A percentile compares a stretch with the other conserved stretches of the same genome.
Evolutionary conservation across 1,140 invertebrate genomes (phyloP).

Genomic region (Eriosoma lanigerum): DNA sequence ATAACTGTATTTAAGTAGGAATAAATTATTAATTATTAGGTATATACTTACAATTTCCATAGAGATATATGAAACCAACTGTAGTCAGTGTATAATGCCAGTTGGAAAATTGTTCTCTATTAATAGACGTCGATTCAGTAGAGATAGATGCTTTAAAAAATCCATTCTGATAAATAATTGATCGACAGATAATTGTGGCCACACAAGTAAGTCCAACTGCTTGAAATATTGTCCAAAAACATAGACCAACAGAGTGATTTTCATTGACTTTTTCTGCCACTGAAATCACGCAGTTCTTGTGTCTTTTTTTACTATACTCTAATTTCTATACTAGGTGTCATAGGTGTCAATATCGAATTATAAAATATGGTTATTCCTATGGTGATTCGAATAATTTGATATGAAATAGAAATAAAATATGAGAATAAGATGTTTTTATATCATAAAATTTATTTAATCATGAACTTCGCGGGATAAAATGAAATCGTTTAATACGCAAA

Average conservation of each 20-base stretch:
- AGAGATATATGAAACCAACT: slow-evolving; percentile 33
- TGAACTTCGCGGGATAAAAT: too few relatives aligned
- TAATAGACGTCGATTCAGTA: not conserved
- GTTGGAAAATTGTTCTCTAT: slow-evolving; percentile 14
- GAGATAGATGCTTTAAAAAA: not conserved
- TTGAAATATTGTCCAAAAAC: slow-evolving; percentile 33
- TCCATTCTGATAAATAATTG: not conserved
- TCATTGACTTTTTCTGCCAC: not conserved
- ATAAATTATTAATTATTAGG: too few relatives aligned
- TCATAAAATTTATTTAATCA: too few relatives aligned
- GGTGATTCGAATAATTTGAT: too few relatives aligned
- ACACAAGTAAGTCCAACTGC: slow-evolving; percentile 9
- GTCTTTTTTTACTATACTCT: too few relatives aligned
- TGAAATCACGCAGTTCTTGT: not conserved
- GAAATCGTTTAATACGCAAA: too few relatives aligned
- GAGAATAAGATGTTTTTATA: too few relatives aligned
- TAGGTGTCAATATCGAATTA: too few relatives aligned
- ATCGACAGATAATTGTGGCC: slow-evolving; percentile 17
- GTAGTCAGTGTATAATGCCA: slow-evolving; percentile 34
- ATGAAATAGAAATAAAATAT: too few relatives aligned
- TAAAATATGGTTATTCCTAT: too few relatives aligned
- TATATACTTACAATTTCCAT: slow-evolving; percentile 32
- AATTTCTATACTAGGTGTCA: too few relatives aligned
- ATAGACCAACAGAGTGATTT: not conserved
- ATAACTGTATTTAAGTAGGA: too few relatives aligned